Base-by-base conservation (phyloP, 1,140 invertebrate species). In the Cherax quadricarinatus region DNA sequence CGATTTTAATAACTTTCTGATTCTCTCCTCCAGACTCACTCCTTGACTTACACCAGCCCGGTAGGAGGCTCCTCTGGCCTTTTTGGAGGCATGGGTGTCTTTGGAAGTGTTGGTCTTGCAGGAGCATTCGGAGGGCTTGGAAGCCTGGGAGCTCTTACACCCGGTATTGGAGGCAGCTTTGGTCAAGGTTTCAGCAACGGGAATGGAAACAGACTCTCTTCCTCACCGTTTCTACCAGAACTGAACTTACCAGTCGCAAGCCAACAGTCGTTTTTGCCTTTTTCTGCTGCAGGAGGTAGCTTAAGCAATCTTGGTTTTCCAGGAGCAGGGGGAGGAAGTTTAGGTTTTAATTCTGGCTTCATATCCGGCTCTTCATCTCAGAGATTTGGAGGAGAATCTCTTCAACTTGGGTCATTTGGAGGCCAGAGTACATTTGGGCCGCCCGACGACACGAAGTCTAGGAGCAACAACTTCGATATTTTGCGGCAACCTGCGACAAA, bases 361-460 rank as follows among this genome's bases (percentile, higher is more conserved):
- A 53, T 83, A 14, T 5, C 81, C n/a, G 81, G 57, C 21, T 83
- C 57, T n/a, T 53, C 21, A 9, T 10, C 51, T 1, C 62, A 66
- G 14, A 18, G 62, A 21, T 66, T 66, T 66, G 12, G 12, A 66
- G 62, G 62, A 21, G 62, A 18, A 21, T 66, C 62, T 0, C 14
- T 83, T 57, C 51, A 83, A 16, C 18, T 83, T 51, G 51, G 51
- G 18, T 83, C 51, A 12, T 53, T 83, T 83, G 81, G 81, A 57
- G 48, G 5, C 81, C 51, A n/a, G 21, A 30, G 48, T 60, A 83
- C 9, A n/a, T 83, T 83, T 18, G 21, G 48, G n/a, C 51, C n/a
- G 1, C 24, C 51, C n/a, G 57, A 60, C 24, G 81, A n/a, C 57
- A 18, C 16, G 24, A 60, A 18, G 5, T n/a, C 62, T 9, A 49